Base-by-base conservation (phyloP, 2,113 vertebrate genomes). In the Pomatorhinus ruficollis region DNA sequence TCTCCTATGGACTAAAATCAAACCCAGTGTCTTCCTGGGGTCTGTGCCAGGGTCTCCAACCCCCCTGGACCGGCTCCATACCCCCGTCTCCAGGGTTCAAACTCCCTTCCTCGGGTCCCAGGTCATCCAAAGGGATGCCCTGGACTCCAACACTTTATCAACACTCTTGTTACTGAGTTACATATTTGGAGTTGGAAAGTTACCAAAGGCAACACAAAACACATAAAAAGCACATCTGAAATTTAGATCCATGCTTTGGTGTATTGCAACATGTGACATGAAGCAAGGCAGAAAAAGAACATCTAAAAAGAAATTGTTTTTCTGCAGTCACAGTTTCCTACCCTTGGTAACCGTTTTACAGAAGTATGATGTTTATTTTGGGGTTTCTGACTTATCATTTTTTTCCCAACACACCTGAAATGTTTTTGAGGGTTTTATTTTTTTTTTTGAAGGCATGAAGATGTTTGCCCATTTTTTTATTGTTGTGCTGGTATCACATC, bases 271-370 rank as follows among this genome's bases (percentile, higher is more conserved):
- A 50, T 0, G 1, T 21, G 57, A 56, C 66, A 66, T 5, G 6
- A 21, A 78, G 24, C 47, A 87, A 37, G 45, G 42, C 33, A 74
- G 50, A 89, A 89, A 22, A 22, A 37, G 17, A 68, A 57, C 15
- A 30, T 30, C 12, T 28, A 25, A 77, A 72, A 30, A n/a, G 21
- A 74, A 70, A 37, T 27, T 28, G 8, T 49, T 81, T 15, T 37
- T 61, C n/a, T 81, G 42, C 25, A 78, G 17, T 13, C 17, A 47
- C 11, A 40, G 31, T 74, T 74, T 84, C 24, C 17, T 15, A 44
- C 13, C 11, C 25, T n/a, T 37, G 37, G 12, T n/a, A 61, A 64
- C 33, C 0, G 0, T 11, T 45, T 37, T 31, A 21, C 6, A 37
- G 16, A 83, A 52, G 1, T 8, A 30, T 27, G 11, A 33, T 1